These are phyloP conservation scores for Ptychodera flava DNA, from an alignment of 35 echinoderm and acorn worm species.

Conservation along the genomic window DNA sequence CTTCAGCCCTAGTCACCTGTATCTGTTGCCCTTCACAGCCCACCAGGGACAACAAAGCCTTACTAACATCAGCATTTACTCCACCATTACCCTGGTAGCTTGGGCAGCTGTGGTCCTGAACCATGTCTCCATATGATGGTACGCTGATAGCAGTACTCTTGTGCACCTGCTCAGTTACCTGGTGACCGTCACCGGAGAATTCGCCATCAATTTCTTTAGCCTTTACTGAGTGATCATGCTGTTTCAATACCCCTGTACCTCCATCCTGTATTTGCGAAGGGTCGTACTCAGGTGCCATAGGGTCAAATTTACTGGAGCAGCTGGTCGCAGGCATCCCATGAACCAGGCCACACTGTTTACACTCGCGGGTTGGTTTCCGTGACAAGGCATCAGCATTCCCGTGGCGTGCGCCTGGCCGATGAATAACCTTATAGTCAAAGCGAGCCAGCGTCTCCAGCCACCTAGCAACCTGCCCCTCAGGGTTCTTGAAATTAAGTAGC, in stretches of 20 bases:
- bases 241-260: neutral
- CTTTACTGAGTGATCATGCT: neutral
- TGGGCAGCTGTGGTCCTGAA: too few relatives aligned
- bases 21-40: too few relatives aligned
- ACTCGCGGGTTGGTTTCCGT: neutral
- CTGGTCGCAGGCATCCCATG: neutral
- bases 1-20: too few relatives aligned
- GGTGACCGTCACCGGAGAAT: neutral
- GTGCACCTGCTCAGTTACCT: too few relatives aligned
- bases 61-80: too few relatives aligned
- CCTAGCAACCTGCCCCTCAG: conserved; percentile 45
- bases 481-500: conserved; percentile 46
- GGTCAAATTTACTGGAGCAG: too few relatives aligned
- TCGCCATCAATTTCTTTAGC: neutral
- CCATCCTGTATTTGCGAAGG: neutral
- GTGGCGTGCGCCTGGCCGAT: conserved; percentile 32
- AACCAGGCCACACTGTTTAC: conserved; percentile 20
- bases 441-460: conserved; percentile 40
- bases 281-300: too few relatives aligned
- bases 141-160: too few relatives aligned
- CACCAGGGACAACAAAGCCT: too few relatives aligned
- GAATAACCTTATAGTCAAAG: conserved; percentile 35
- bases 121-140: too few relatives aligned
- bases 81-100: too few relatives aligned
- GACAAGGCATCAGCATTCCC: conserved; percentile 45